Percentiles rank a stretch among this genome's conserved stretches.
Evolutionary conservation across 2,797 vertebrate species (phyloP).

Genomic region (Parauchenoglanis punctatus): DNA sequence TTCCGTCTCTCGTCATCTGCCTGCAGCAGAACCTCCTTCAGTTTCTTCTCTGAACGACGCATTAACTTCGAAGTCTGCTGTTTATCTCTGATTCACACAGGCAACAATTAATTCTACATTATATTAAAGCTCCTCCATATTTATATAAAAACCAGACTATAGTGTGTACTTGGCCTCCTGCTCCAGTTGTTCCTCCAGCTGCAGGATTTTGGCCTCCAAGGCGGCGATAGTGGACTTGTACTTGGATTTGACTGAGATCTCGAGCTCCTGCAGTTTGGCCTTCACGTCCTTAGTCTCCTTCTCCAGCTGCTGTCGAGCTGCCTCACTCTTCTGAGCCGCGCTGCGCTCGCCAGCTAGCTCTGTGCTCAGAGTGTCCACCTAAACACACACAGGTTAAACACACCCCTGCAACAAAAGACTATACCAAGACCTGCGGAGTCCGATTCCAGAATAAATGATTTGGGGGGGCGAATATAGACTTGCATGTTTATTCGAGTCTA

Average conservation of each 20-base stretch:
- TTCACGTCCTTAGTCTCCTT: constrained; percentile 97
- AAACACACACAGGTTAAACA: constrained; percentile 15
- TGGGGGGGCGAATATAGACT: no score
- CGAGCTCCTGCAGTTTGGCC: constrained; percentile 92
- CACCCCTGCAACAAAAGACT: not conserved
- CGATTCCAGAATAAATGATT: not conserved
- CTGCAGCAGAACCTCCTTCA: constrained; percentile 91
- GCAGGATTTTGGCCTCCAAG: constrained; percentile 92
- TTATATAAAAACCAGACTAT: no score
- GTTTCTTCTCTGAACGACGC: constrained; percentile 89
- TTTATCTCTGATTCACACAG: constrained; percentile 78
- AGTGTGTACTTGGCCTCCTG: constrained; percentile 90
- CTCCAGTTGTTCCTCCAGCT: constrained; percentile 96
- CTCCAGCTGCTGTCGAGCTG: constrained; percentile 92
- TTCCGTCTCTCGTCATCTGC: constrained; percentile 92
- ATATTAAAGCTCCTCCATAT: not conserved
- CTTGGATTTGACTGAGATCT: constrained; percentile 92
- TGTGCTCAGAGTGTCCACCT: constrained; percentile 90
- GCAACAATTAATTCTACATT: not conserved
- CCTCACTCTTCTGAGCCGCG: constrained; percentile 91
- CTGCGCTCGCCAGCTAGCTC: constrained; percentile 91
- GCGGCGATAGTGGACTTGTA: constrained; percentile 93
- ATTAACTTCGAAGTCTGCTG: constrained; percentile 85
- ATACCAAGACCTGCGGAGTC: not conserved
- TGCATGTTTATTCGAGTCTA: not conserved